These are phyloP conservation scores for Pseudococcus longispinus DNA, from an alignment of 2,888 invertebrate species.

Conservation along the genomic window DNA sequence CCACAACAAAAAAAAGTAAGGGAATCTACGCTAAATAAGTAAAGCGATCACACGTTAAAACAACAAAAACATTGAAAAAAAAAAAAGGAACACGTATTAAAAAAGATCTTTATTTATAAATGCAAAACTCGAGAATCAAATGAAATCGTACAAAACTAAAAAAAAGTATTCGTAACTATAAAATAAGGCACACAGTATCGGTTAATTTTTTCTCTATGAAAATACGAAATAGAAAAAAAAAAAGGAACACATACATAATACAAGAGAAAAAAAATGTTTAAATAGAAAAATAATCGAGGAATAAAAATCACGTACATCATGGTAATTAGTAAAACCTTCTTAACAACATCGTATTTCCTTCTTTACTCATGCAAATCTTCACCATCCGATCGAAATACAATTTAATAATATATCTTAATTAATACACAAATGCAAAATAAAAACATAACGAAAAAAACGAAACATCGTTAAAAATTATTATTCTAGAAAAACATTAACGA, in stretches of 20 bases:
- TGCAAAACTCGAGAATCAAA: background rate
- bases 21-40: background rate
- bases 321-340: background rate
- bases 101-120: background rate
- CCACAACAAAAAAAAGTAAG: background rate
- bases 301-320: background rate
- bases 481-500: background rate
- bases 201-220: background rate
- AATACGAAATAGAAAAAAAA: background rate
- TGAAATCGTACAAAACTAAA: background rate
- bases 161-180: slow-evolving; percentile 3
- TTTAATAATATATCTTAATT: background rate
- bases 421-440: background rate
- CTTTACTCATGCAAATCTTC: background rate
- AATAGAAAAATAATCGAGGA: background rate
- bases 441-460: background rate
- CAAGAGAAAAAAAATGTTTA: background rate
- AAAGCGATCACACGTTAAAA: background rate
- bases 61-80: background rate
- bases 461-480: background rate
- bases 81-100: background rate
- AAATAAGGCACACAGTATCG: slow-evolving; percentile 1
- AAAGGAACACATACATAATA: slow-evolving; percentile 6
- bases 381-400: background rate
- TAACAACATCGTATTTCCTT: background rate